Base-by-base conservation (phyloP, 2,888 invertebrate genomes). In the Pachydiplax longipennis region DNA sequence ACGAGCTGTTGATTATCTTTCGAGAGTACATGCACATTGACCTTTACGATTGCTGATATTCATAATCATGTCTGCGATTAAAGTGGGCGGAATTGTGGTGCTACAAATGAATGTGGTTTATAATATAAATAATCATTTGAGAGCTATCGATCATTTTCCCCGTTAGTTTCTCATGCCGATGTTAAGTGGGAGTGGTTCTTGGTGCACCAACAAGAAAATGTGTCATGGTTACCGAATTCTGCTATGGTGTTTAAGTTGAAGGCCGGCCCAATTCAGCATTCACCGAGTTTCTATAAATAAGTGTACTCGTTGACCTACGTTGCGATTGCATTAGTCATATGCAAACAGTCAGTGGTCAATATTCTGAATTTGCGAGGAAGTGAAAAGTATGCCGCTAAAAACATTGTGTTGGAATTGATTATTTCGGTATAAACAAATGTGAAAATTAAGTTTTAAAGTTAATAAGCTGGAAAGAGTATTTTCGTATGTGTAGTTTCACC, bases 191-290 rank as follows among this genome's bases (percentile, higher is more conserved):
- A 87, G 87, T 87, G 87, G 87, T 87, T 87, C n/a, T 87, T n/a
- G 37, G 37, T 58, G 61, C 61, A 37, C 18, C n/a, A n/a, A 58
- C n/a, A 37, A 15, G 61, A 15, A 87, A 65, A 65, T 87, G 65
- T 87, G 87, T 87, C 87, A 87, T 65, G 87, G 87, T 87, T 61
- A 87, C 25, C 61, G 58, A 87, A 65, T 87, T 87, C 40, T 13
- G 37, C n/a, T 61, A n/a, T 18, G 61, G 35, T 58, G 61, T n/a
- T n/a, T 37, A 61, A 87, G 87, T 87, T 87, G 87, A 87, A 87
- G 87, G 87, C 87, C 87, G 87, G 87, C 87, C 87, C 61, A 87
- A 87, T 61, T 87, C 37, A 87, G 87, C 87, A 61, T 87, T 87
- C 87, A 87, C 87, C 61, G 61, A 87, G 87, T 87, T 87, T 61